These are phyloP conservation scores for Pentalonia nigronervosa DNA, from an alignment of 1,140 invertebrate species.

Conservation along the genomic window DNA sequence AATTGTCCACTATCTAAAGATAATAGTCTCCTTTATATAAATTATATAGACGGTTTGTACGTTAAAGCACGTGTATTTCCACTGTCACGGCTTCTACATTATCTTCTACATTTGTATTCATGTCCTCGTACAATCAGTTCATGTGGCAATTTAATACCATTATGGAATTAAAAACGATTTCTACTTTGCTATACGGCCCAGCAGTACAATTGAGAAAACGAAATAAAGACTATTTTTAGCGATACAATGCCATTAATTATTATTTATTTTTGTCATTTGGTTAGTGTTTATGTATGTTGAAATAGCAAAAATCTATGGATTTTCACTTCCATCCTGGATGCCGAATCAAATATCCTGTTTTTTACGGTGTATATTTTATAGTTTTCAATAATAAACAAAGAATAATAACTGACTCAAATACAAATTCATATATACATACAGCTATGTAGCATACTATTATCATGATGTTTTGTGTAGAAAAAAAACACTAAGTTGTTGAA, in stretches of 20 bases:
- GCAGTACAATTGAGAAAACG: neutral
- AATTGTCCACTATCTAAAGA: neutral
- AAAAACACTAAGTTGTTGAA: neutral
- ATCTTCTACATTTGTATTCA: constrained; percentile 18
- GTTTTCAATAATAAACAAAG: neutral
- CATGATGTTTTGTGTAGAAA: neutral
- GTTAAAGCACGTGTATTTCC: neutral
- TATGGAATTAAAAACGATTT: constrained; percentile 30
- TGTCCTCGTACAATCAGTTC: constrained; percentile 1
- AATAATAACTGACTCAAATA: neutral
- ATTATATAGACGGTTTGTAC: neutral
- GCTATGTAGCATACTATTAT: neutral
- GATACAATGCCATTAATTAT: neutral
- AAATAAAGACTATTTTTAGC: neutral
- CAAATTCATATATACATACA: neutral
- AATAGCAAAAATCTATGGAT: neutral
- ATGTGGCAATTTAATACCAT: constrained; percentile 23
- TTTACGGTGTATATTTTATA: neutral
- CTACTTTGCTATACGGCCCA: neutral
- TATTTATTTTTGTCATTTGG: neutral
- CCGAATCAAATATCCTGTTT: neutral
- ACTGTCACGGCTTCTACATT: neutral
- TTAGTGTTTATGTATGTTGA: neutral
- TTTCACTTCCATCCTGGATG: neutral
- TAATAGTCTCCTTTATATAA: neutral